Evolutionary conservation across 2,888 invertebrate genomes (phyloP).

Genomic region (Eristalinus aeneus): DNA sequence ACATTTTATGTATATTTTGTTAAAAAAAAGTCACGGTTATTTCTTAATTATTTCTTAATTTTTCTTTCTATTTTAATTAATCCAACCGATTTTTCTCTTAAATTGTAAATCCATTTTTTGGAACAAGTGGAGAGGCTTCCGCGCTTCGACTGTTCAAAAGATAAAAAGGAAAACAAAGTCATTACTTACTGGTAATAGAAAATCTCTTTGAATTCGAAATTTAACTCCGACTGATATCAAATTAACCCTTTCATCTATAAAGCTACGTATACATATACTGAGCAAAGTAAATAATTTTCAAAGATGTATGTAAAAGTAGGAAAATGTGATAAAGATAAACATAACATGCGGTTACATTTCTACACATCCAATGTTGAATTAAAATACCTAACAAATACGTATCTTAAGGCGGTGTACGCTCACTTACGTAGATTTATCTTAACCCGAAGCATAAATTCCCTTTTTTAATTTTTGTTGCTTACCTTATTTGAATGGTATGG

Average conservation of each 20-base stretch:
- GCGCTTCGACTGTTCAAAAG: no score
- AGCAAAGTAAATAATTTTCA: background rate
- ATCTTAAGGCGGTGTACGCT: background rate
- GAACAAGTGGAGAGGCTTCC: no score
- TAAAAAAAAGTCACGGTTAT: no score
- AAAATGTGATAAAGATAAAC: constrained; percentile 20
- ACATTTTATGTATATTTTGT: no score
- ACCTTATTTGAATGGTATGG: background rate
- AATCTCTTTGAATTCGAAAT: constrained; percentile 20
- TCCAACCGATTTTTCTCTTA: no score
- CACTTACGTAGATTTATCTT: constrained; percentile 3
- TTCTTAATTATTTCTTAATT: no score
- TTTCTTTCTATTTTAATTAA: no score
- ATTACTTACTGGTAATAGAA: background rate
- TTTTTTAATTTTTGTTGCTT: constrained; percentile 13
- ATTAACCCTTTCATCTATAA: constrained; percentile 35
- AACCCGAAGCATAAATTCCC: constrained; percentile 30
- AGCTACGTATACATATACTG: background rate
- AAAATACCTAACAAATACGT: constrained; percentile 32
- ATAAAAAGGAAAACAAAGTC: background rate
- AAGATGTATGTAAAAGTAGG: background rate
- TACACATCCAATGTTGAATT: constrained; percentile 55
- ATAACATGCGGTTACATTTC: constrained; percentile 58
- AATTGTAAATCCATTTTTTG: no score
- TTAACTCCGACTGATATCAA: constrained; percentile 28